Base-by-base conservation (phyloP, 2,797 vertebrate species). In the Danio aesculapii region DNA sequence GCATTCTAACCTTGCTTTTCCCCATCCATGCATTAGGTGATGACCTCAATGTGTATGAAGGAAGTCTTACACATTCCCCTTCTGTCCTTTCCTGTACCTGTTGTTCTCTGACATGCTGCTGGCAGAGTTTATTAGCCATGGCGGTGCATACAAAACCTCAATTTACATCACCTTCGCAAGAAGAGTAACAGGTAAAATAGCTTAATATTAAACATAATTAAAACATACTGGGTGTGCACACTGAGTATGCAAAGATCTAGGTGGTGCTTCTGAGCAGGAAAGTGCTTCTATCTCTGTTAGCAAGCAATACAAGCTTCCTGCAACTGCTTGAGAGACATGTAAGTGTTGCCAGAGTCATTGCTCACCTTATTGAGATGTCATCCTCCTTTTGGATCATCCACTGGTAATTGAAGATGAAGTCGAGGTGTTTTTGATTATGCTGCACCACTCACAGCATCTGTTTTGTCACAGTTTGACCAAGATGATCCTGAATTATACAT, bases 351-450 rank as follows among this genome's bases (percentile, higher is more conserved):
- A 14, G 43, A 47, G 43, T 10, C 43, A 73, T 73, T 59, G 19
- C 17, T 73, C 55, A 16, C 41, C 71, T 73, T 73, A 73, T 73
- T 73, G 19, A 30, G 43, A 46, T 74, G 55, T 17, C 55, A 74
- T 7, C 44, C 44, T 61, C 44, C 13, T 74, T 74, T 49, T n/a
- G 5, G 30, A 16, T 74, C 19, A n/a, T 47, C 43, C 19, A n/a
- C 57, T 30, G 71, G 44, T 61, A 49, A 74, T 61, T 49, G 58
- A 30, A 49, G 17, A 6, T 12, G 57, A 74, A 17, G 12, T 47
- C 43, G 16, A 16, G 6, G 71, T 59, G 8, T 61, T 61, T 57
- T 47, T 8, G 30, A 39, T 30, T 59, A 30, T n/a, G 57, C 21
- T 61, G 57, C 57, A 74, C 55, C 55, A 6, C 19, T 46, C 8